A percentile compares a stretch with the other conserved stretches of the same genome.
phyloP scores from a whole-genome alignment of 2,113 vertebrate species.

The Chaetodon auriga region DNA sequence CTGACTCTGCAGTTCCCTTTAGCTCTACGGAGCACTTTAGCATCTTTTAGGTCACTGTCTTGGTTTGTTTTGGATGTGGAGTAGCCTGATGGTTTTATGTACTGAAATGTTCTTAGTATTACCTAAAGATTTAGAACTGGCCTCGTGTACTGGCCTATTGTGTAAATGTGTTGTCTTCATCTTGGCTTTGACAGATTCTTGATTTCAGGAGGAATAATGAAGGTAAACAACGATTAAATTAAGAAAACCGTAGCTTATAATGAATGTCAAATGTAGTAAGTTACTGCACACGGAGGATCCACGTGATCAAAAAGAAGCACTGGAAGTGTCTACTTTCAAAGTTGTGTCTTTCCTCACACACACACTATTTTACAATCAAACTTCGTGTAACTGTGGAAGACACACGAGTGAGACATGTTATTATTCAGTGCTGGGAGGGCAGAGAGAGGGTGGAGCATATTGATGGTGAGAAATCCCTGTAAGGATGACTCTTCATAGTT shows the following conservation, averaged over 20 bases:
- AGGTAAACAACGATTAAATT: constrained; percentile 29
- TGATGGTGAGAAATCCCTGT: constrained; percentile 31
- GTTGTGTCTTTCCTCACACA: background rate
- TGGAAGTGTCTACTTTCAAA: constrained; percentile 1
- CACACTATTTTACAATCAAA: background rate
- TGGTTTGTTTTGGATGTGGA: background rate
- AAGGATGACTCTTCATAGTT: constrained; percentile 34
- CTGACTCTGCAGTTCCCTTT: too few species aligned
- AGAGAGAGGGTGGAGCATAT: background rate
- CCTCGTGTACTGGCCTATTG: constrained; percentile 21
- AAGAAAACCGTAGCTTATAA: background rate
- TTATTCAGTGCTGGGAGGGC: constrained; percentile 30
- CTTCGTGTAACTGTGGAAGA: constrained; percentile 16
- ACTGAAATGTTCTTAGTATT: background rate
- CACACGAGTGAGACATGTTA: constrained; percentile 31
- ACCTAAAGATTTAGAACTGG: constrained; percentile 9
- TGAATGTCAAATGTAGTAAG: background rate
- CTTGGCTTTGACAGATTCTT: constrained; percentile 11
- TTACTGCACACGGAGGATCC: background rate
- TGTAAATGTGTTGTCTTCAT: constrained; percentile 40
- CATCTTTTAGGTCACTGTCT: too few species aligned
- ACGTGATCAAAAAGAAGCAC: background rate
- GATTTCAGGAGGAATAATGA: constrained; percentile 25
- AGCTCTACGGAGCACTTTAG: too few species aligned
- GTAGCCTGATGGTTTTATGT: background rate